phyloP scores from a whole-genome alignment of 2,797 vertebrate genomes.

The Synanceia verrucosa region DNA sequence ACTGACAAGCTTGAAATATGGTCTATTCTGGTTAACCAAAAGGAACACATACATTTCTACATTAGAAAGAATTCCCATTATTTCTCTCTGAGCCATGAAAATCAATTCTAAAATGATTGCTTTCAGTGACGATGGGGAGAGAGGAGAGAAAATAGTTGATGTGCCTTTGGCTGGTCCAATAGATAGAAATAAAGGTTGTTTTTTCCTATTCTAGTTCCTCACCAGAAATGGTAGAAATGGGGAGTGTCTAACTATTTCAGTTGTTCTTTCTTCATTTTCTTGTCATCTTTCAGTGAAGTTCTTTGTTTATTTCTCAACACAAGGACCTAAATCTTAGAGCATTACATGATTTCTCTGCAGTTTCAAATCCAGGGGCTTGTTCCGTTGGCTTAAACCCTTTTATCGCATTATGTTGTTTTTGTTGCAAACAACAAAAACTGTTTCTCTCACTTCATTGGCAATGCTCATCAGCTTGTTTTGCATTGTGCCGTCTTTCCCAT shows the following conservation, averaged over 20 bases:
- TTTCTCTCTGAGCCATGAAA: slow-evolving; percentile 99
- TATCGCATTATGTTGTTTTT: slow-evolving; percentile 58
- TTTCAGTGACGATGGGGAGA: slow-evolving; percentile 85
- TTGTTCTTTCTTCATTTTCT: slow-evolving; percentile 68
- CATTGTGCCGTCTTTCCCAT: slow-evolving; percentile 40
- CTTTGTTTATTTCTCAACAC: slow-evolving; percentile 64
- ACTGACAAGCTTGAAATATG: slow-evolving; percentile 96
- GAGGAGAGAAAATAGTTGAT: slow-evolving; percentile 85
- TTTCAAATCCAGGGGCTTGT: slow-evolving; percentile 59
- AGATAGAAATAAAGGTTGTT: slow-evolving; percentile 84
- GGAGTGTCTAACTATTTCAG: slow-evolving; percentile 71
- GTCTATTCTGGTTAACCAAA: slow-evolving; percentile 99
- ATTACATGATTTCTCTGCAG: slow-evolving; percentile 47
- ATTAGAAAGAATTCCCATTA: slow-evolving; percentile 99
- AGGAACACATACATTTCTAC: slow-evolving; percentile 99
- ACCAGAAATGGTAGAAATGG: slow-evolving; percentile 72
- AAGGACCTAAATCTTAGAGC: slow-evolving; percentile 48
- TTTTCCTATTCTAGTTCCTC: slow-evolving; percentile 76
- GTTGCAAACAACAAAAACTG: slow-evolving; percentile 39
- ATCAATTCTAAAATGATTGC: slow-evolving; percentile 99
- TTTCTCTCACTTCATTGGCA: slow-evolving; percentile 48
- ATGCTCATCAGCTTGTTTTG: slow-evolving; percentile 50
- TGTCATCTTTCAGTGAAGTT: slow-evolving; percentile 60
- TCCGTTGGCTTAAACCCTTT: slow-evolving; percentile 49
- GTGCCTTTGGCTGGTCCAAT: slow-evolving; percentile 90